Evolutionary conservation across 2,888 invertebrate genomes (phyloP), one percentile per base, ranked within the genome.

Genomic region (Capitulum mitella): DNA sequence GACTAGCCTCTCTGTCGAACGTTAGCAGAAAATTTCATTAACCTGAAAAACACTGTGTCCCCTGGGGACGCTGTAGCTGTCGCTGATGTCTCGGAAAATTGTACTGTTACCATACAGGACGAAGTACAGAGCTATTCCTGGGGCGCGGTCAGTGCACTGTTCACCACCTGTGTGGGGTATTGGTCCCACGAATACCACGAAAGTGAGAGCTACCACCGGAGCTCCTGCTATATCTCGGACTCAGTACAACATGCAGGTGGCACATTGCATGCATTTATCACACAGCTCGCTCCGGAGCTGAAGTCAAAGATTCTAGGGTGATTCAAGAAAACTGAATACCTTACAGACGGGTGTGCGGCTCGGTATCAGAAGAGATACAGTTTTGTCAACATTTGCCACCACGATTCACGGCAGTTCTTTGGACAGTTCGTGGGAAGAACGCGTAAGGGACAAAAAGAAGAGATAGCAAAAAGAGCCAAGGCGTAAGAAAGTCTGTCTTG

Each of bases 41-140:
- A 46, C 46, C 12, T 46, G 1, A 46, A 46, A 46, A 3, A 46
- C 14, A 16, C 5, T 19, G 5, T 46, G 46, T 19, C 46, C 46
- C 46, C 46, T 46, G 46, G 46, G 46, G 46, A 46, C 12, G 46
- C 46, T 46, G 46, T 46, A 46, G 19, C 19, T 46, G 46, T 46
- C 46, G 46, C 46, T 46, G 19, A 46, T 46, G n/a, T 46, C 46
- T 46, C 46, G 46, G 46, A 46, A 3, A 12, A 46, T 46, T n/a
- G 46, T 46, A 16, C 1, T 46, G 46, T 46, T 46, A 46, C 19
- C 46, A 46, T 46, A 79, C 29, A 80, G 79, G 80, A 80, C 79
- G 12, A 77, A 61, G 26, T 54, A n/a, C 22, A 16, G 29, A 78
- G 76, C 29, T 40, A 26, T 16, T 76, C 46, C 77, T 16, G 32